Base-by-base conservation (phyloP, 2,888 invertebrate species). In the Caenorhabditis afra region DNA sequence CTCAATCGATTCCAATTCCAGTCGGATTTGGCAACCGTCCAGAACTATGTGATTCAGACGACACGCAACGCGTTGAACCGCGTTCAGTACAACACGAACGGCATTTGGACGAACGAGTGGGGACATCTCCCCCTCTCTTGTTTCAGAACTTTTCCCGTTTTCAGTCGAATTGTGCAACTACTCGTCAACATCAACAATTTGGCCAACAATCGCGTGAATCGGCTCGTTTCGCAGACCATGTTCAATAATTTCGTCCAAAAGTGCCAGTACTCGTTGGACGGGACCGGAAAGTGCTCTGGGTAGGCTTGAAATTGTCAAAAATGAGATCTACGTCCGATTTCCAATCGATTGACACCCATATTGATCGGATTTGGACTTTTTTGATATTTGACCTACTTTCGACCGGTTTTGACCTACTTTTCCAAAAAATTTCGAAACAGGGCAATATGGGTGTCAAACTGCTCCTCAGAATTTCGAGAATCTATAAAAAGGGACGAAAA, bases 261-360 rank as follows among this genome's bases (percentile, higher is more conserved):
- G 14, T 80, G 80, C 35, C 22, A 66, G 23, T 62, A 71, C 22
- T 75, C 71, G 0, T 41, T 52, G 14, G 55, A 45, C 20, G 75
- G 75, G 45, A 76, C 75, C 23, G 75, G 75, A 49, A 74, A 68
- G n/a, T 74, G 74, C 53, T 57, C 79, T 7, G 74, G 68, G 74
- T 74, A 49, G 11, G 50, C 8, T 35, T 49, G 4, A 10, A n/a
- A n/a, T n/a, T n/a, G n/a, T n/a, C n/a, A n/a, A n/a, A n/a, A n/a
- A n/a, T n/a, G n/a, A n/a, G n/a, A 29, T 29, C 29, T 29, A 29
- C 29, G 3, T 29, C n/a, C n/a, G n/a, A n/a, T n/a, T n/a, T n/a
- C n/a, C n/a, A n/a, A n/a, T n/a, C n/a, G n/a, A n/a, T n/a, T n/a
- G n/a, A n/a, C n/a, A n/a, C n/a, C n/a, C n/a, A n/a, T n/a, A n/a